Evolutionary conservation across 2,797 vertebrate species (phyloP), one percentile per base, ranked within the genome.

Genomic region (Octomys mimax): DNA sequence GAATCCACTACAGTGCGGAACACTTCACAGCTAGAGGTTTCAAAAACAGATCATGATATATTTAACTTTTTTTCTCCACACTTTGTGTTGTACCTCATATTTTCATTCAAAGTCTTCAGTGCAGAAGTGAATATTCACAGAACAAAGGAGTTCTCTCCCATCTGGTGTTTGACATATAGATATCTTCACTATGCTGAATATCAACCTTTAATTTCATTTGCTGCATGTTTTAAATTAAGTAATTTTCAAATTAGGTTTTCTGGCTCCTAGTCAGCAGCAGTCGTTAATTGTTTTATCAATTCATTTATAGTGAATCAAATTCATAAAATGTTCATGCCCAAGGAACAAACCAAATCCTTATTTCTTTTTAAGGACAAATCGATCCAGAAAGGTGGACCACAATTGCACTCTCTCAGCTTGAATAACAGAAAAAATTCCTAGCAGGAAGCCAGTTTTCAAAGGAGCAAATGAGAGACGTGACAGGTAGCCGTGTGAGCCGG

Each of bases 241-340:
- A 81, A 59, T 92, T 88, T 93, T 96, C 88, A 36, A 93, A 83
- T 91, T 96, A 89, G 70, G 91, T 95, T 95, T 93, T 77, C 39
- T 89, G 81, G n/a, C 54, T 75, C 87, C 61, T 85, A 89, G 46
- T 39, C 10, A 24, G n/a, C 36, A 94, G 62, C 92, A 46, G 26
- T 91, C 87, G 59, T 61, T 89, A 93, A 96, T 94, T 28, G 96
- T 95, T 96, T 87, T 87, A 89, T 93, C 94, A 61, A 94, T 92
- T 97, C 89, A 92, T 96, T 97, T 95, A 62, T 73, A 59, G 54
- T 49, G 31, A 96, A 96, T 96, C 42, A 62, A 39, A 39, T 88
- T 95, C 28, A 92, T 96, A 59, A 94, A 95, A 88, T 89, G 18
- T 73, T 0, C 92, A 91, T 97, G 81, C 79, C 21, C 36, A 75